Evolutionary conservation across 2,797 vertebrate genomes (phyloP), one percentile per base, ranked within the genome.

Genomic region (Pantherophis vulpinus): DNA sequence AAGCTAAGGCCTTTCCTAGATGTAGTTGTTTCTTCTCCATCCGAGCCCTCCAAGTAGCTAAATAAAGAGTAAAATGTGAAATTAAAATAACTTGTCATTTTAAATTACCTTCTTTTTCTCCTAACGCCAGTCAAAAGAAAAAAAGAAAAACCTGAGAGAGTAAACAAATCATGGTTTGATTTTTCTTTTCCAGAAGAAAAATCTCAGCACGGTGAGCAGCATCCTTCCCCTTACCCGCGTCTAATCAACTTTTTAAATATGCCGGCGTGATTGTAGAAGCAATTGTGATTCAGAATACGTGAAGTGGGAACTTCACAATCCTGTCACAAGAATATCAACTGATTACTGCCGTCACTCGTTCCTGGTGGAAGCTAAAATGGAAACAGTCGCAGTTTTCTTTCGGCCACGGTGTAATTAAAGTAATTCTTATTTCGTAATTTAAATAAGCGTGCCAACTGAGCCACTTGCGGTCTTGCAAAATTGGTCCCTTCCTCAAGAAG

Each of bases 131-230:
- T 27, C 59, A 95, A 95, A 66, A 55, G 18, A 55, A 12, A 4
- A n/a, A 70, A 70, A 3, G 16, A 8, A 7, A 18, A 8, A 37
- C 18, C 32, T 9, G 32, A 74, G n/a, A 23, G 18, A 88, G 86
- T 88, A 88, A 88, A 83, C 74, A 83, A 83, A 83, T 47, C 74
- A 96, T 95, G 93, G 87, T 42, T 79, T 88, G 47, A 74, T 91
- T 66, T 92, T 88, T 91, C 95, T 95, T 91, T 93, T 95, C 94
- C 91, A n/a, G 92, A 95, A 96, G 96, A 96, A 79, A 87, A 88
- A 42, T 92, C 93, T 95, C 92, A 93, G 74, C 95, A 83, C n/a
- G 89, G 2, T 93, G 55, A 83, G 10, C 74, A 25, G 20, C 74
- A 20, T 47, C 37, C 10, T 83, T 47, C 79, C 9, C 20, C 23